A percentile compares a stretch with the other conserved stretches of the same genome.
phyloP scores from a whole-genome alignment of 2,888 invertebrate genomes.

The Teinopalpus imperialis region DNA sequence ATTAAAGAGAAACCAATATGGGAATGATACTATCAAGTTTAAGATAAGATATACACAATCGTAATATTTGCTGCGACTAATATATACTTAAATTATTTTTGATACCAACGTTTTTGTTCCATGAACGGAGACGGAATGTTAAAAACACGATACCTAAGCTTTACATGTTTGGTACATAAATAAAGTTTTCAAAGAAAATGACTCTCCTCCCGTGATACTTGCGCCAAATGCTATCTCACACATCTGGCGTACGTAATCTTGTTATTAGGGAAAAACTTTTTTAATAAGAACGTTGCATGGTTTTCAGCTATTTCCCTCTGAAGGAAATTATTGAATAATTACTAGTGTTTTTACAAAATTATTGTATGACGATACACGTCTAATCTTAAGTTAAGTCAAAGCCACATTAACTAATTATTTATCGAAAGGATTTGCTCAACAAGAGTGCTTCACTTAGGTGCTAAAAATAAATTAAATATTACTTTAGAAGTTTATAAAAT shows the following conservation, averaged over 20 bases:
- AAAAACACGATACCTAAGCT: not conserved
- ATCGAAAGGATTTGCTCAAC: no score
- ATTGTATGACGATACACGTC: not conserved
- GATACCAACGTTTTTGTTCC: not conserved
- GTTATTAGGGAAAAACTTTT: conserved; percentile 80
- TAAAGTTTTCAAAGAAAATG: conserved; percentile 14
- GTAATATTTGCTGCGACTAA: no score
- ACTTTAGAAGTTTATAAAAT: no score
- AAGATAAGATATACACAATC: no score
- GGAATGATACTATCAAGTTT: no score
- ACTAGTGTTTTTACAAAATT: conserved; percentile 29
- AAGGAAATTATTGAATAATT: conserved; percentile 54
- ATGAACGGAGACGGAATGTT: not conserved
- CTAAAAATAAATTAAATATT: no score
- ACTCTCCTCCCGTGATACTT: conserved; percentile 47
- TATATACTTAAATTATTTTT: no score
- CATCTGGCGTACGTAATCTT: conserved; percentile 78
- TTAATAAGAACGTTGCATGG: conserved; percentile 74
- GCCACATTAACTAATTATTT: no score
- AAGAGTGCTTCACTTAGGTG: no score
- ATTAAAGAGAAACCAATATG: no score
- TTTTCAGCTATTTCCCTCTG: conserved; percentile 52
- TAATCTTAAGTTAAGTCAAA: no score
- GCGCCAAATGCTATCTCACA: conserved; percentile 62
- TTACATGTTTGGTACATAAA: conserved; percentile 6